These are phyloP conservation scores for Rhizomys pruinosus DNA, from an alignment of 2,113 vertebrate species.

Conservation along the genomic window DNA sequence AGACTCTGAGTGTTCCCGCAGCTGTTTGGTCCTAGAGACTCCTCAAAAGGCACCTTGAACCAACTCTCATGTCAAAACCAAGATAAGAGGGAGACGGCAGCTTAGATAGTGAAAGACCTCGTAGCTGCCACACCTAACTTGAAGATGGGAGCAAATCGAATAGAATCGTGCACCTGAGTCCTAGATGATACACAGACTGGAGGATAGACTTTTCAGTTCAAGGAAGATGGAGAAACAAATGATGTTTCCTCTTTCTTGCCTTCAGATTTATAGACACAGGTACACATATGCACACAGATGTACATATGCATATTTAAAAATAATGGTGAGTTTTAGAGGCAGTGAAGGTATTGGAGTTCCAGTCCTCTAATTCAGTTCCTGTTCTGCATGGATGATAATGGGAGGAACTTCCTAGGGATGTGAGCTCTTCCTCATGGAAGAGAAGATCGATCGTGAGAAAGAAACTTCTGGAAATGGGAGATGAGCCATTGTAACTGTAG, in stretches of 20 bases:
- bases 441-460: neutral
- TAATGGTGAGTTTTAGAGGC: neutral
- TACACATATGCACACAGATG: neutral
- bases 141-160: neutral
- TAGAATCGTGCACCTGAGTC: neutral
- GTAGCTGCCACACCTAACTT: neutral
- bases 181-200: neutral
- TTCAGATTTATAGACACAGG: neutral
- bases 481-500: neutral
- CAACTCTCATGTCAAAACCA: neutral
- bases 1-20: neutral
- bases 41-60: neutral
- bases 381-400: too few relatives aligned
- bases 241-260: neutral
- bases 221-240: neutral
- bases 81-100: neutral
- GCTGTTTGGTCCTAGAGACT: neutral
- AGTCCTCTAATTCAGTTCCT: too few relatives aligned
- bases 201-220: slow-evolving; percentile 12
- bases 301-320: neutral
- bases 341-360: too few relatives aligned
- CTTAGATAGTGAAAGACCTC: neutral
- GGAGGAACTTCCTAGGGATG: too few relatives aligned
- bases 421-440: neutral
- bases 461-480: neutral